phyloP scores from a whole-genome alignment of 2,797 vertebrate genomes.

The Cynodonichthys magdalenae region DNA sequence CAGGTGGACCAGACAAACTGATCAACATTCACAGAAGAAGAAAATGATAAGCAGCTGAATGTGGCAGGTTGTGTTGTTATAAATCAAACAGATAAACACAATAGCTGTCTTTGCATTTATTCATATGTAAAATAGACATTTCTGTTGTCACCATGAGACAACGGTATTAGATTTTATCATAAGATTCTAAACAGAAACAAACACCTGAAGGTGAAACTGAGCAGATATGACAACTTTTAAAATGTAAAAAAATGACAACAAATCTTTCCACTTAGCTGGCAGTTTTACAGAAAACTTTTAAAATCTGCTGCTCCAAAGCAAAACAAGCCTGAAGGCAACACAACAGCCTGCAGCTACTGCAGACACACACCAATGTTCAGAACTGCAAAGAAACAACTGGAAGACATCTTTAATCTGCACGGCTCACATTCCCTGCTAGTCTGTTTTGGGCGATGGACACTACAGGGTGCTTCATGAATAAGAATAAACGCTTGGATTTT shows the following conservation, averaged over 20 bases:
- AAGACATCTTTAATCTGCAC: background rate
- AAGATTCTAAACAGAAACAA: background rate
- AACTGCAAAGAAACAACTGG: background rate
- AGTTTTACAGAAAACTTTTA: background rate
- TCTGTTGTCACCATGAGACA: background rate
- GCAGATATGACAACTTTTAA: background rate
- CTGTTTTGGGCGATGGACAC: background rate
- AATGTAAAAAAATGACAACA: background rate
- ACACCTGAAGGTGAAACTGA: background rate
- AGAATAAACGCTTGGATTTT: background rate
- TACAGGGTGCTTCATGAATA: background rate
- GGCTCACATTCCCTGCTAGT: background rate
- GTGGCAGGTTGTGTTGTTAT: too few relatives aligned
- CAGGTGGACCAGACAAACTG: conserved; percentile 15
- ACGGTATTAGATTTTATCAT: too few relatives aligned
- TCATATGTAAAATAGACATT: background rate
- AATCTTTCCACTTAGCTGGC: conserved; percentile 1
- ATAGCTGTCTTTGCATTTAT: background rate
- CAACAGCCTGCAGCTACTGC: conserved; percentile 20
- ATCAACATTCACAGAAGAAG: background rate
- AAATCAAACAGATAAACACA: background rate
- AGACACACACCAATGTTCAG: conserved; percentile 2
- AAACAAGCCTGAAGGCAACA: conserved; percentile 31
- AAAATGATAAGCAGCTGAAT: background rate
- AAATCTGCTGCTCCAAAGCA: conserved; percentile 16